These are phyloP conservation scores for Orthonyx spaldingii DNA, from an alignment of 2,113 vertebrate species.

Conservation along the genomic window DNA sequence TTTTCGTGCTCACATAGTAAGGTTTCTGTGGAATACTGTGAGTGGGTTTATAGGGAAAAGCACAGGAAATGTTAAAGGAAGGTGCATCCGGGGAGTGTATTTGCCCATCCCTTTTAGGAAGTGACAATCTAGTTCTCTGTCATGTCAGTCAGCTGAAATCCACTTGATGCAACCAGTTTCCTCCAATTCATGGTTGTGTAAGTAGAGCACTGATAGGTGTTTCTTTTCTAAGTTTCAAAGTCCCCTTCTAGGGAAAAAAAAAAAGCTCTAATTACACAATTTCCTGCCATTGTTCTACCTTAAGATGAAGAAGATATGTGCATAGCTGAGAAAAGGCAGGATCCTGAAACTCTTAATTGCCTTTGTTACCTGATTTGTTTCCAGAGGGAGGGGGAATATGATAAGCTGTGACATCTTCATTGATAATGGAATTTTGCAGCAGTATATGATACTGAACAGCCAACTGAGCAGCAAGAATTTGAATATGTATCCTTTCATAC, in stretches of 20 bases:
- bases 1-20: not conserved
- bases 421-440: conserved; percentile 70
- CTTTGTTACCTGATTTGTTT: conserved; percentile 65
- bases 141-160: conserved; percentile 64
- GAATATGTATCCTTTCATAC: not conserved
- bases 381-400: conserved; percentile 28
- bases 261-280: conserved; percentile 69
- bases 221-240: conserved; percentile 65
- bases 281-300: conserved; percentile 82
- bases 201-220: conserved; percentile 64
- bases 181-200: conserved; percentile 71
- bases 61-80: conserved; percentile 70
- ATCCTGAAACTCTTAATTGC: conserved; percentile 70
- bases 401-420: conserved; percentile 4
- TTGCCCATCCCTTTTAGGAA: conserved; percentile 69
- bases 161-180: conserved; percentile 68
- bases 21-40: not conserved
- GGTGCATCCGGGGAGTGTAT: conserved; percentile 72
- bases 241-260: conserved; percentile 69
- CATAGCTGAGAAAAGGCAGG: conserved; percentile 70
- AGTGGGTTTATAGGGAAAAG: conserved; percentile 42
- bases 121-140: conserved; percentile 65
- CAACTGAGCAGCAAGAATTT: not conserved
- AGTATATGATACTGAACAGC: not conserved
- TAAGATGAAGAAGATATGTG: conserved; percentile 72